Evolutionary conservation across 2,113 vertebrate genomes (phyloP), one percentile per base, ranked within the genome.

Genomic region (Pseudonaja textilis): DNA sequence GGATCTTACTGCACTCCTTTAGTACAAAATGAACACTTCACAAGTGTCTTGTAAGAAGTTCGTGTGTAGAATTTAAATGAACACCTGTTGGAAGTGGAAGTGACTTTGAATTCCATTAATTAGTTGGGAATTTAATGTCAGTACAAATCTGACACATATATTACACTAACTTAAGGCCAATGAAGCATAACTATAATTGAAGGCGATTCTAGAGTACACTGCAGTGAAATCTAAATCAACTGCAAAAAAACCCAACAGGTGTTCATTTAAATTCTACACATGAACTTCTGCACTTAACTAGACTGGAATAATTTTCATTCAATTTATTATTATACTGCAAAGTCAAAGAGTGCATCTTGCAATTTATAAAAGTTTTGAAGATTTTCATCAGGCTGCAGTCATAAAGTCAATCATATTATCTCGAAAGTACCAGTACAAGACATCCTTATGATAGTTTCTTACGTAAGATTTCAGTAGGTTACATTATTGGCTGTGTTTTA

Each of bases 291-390:
- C 81, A 94, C 64, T 93, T 94, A 61, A 61, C 86, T 85, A 45
- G 89, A 89, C 55, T 10, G 26, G 42, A 95, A 92, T 89, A 2
- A 88, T 85, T 96, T 95, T 57, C 87, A 93, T 92, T 56, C 74
- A 90, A 91, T 93, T 94, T 93, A 90, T 93, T 90, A 26, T 50
- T 81, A 14, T 3, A 26, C 42, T 81, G 25, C 2, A 0, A 92
- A 94, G 89, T 91, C 94, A 95, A 86, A 92, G 92, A 0, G 0
- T 0, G 0, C 91, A 42, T 88, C 52, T 91, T 93, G n/a, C 64
- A 93, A 61, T 90, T 93, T 56, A 95, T 29, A 23, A n/a, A 52
- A 14, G 90, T 29, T 42, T 42, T 87, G 74, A 88, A 0, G 0
- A 64, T 91, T 93, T 0, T 42, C 22, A 20, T 4, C 42, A 89